Evolutionary conservation across 1,140 invertebrate genomes (phyloP).

Genomic region (Oncopodura yosiiana): DNA sequence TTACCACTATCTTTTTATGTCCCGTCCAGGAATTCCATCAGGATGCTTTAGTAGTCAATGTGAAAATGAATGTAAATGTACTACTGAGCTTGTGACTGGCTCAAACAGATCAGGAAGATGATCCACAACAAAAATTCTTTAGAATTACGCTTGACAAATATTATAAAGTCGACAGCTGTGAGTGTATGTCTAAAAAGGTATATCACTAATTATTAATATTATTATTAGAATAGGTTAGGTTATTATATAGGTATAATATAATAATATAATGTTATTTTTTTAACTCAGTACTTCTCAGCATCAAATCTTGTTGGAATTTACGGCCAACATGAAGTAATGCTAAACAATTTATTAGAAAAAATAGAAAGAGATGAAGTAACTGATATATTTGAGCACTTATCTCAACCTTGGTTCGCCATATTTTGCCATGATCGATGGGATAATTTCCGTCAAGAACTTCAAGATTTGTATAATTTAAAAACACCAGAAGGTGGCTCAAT

Average conservation of each 20-base stretch:
- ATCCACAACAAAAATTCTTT: constrained; percentile 45
- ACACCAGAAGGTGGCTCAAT: too few relatives aligned
- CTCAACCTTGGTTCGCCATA: constrained; percentile 50
- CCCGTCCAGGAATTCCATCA: constrained; percentile 36
- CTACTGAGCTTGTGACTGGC: constrained; percentile 43
- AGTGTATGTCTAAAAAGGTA: constrained; percentile 49
- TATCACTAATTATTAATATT: neutral
- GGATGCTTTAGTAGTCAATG: constrained; percentile 14
- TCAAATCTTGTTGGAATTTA: constrained; percentile 47
- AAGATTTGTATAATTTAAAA: constrained; percentile 24
- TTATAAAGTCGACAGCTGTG: constrained; percentile 47
- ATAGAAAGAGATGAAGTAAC: constrained; percentile 46
- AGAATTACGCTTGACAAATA: constrained; percentile 47
- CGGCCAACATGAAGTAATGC: constrained; percentile 52
- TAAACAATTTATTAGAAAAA: constrained; percentile 49
- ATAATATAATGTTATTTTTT: neutral
- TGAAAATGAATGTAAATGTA: constrained; percentile 22
- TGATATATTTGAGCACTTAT: constrained; percentile 53
- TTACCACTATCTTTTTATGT: constrained; percentile 39
- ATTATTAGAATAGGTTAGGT: neutral
- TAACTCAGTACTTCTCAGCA: constrained; percentile 39
- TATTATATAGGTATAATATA: constrained; percentile 43
- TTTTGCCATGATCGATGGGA: constrained; percentile 51
- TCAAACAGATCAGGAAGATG: constrained; percentile 37
- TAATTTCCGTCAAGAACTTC: constrained; percentile 39